Conservation (phyloP, 2,797 vertebrate species). For the Enteromius anoplus region DNA sequence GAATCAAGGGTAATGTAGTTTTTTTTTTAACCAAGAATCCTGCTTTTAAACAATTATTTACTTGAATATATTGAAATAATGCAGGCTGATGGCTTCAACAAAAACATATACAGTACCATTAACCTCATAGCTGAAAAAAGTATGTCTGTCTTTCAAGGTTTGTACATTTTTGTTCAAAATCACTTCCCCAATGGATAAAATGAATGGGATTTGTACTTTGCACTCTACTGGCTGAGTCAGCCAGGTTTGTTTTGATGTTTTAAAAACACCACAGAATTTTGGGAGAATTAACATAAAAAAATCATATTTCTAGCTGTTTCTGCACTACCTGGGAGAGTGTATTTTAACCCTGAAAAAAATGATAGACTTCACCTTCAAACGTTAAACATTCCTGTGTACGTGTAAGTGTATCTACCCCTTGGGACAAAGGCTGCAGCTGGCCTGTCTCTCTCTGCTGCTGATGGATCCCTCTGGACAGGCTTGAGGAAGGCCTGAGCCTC, state of each 20-base stretch:
- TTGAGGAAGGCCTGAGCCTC: slow-evolving; percentile 77
- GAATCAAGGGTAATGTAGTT: not conserved
- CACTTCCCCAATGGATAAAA: not conserved
- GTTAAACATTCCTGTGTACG: slow-evolving; percentile 37
- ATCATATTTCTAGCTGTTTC: not conserved
- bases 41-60: not conserved
- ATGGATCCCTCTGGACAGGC: slow-evolving; percentile 85
- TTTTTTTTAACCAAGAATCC: not conserved
- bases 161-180: not conserved
- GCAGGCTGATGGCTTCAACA: not conserved
- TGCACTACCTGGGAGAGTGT: not conserved
- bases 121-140: not conserved
- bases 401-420: slow-evolving; percentile 78
- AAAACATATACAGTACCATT: not conserved
- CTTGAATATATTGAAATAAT: not conserved
- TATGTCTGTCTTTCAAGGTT: not conserved
- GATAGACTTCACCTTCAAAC: not conserved
- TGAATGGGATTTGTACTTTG: not conserved
- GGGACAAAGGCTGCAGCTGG: slow-evolving; percentile 83
- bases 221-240: not conserved
- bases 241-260: not conserved
- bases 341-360: not conserved
- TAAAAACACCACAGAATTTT: not conserved
- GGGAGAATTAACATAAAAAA: not conserved
- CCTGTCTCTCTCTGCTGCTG: slow-evolving; percentile 74